A percentile compares a stretch with the other conserved stretches of the same genome.
These are phyloP conservation scores for Oreonectes daqikongensis DNA, from an alignment of 2,797 vertebrate species.

Conservation along the genomic window DNA sequence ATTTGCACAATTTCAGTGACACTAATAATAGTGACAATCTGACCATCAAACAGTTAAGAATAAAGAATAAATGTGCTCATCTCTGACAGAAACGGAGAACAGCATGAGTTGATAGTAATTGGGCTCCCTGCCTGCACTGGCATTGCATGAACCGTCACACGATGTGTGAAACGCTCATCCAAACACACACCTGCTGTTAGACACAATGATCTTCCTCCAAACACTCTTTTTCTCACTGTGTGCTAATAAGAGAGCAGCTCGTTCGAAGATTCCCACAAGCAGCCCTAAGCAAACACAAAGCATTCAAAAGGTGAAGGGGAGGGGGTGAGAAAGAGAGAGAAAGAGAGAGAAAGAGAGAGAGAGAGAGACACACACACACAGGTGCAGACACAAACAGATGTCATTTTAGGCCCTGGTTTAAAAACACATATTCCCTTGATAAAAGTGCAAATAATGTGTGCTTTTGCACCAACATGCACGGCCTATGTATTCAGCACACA, in stretches of 20 bases:
- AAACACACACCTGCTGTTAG: slow-evolving; percentile 53
- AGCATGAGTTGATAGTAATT: slow-evolving; percentile 1
- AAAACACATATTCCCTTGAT: slow-evolving; percentile 9
- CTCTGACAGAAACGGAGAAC: not conserved
- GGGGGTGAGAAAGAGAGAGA: not conserved
- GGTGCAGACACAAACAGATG: slow-evolving; percentile 42
- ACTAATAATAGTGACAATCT: no score
- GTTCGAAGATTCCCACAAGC: slow-evolving; percentile 51
- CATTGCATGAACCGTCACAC: slow-evolving; percentile 12
- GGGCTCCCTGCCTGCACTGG: slow-evolving; percentile 14
- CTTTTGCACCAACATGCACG: not conserved
- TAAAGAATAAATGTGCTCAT: not conserved
- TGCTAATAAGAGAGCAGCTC: slow-evolving; percentile 47
- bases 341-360: no score
- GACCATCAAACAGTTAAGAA: no score
- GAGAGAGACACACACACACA: slow-evolving; percentile 21
- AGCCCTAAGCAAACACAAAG: slow-evolving; percentile 47
- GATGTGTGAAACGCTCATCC: slow-evolving; percentile 15
- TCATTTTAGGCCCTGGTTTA: slow-evolving; percentile 27
- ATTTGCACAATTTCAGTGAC: no score
- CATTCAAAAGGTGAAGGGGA: slow-evolving; percentile 2
- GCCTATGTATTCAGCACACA: slow-evolving; percentile 22
- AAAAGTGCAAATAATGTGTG: slow-evolving; percentile 12
- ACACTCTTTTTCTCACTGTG: slow-evolving; percentile 44
- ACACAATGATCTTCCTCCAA: slow-evolving; percentile 57